A percentile compares a stretch with the other conserved stretches of the same genome.
Conservation (phyloP, 2,113 vertebrate species). For the Solea senegalensis region DNA sequence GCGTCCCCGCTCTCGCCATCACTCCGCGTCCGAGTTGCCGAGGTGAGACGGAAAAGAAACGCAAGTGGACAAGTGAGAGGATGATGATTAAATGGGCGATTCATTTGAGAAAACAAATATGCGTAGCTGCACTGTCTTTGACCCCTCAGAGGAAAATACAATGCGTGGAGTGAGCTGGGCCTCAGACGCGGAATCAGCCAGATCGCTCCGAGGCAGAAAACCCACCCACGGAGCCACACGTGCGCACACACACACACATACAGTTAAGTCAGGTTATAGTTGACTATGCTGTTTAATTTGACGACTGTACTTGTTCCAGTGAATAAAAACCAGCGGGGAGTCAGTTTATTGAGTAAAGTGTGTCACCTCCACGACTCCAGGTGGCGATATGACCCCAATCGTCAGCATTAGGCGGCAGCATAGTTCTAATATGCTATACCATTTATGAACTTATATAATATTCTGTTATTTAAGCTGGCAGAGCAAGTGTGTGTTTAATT, state of each 20-base stretch:
- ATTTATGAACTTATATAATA: too few species aligned
- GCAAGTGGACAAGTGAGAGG: conserved; percentile 12
- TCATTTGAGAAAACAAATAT: conserved; percentile 61
- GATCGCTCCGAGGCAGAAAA: conserved; percentile 37
- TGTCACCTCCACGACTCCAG: too few species aligned
- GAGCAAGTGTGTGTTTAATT: too few species aligned
- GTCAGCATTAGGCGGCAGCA: too few species aligned
- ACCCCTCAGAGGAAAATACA: conserved; percentile 53
- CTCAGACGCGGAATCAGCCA: conserved; percentile 51
- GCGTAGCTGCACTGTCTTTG: conserved; percentile 41
- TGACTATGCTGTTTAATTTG: too few species aligned
- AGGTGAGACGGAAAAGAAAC: conserved; percentile 33
- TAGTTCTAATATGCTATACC: too few species aligned
- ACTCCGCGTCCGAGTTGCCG: conserved; percentile 20
- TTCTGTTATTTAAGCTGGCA: too few species aligned
- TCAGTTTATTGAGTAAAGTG: too few species aligned
- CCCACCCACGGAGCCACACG: not conserved
- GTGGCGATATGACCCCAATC: too few species aligned
- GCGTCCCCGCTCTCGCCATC: conserved; percentile 29
- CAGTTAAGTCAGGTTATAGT: not conserved
- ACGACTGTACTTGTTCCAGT: too few species aligned
- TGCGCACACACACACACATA: conserved; percentile 1
- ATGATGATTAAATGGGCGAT: conserved; percentile 56
- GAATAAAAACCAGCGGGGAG: too few species aligned
- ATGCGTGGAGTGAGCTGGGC: conserved; percentile 27